Percentiles rank a stretch among this genome's conserved stretches.
Conservation (phyloP, 2,888 invertebrate genomes). For the Orthonychiurus folsomi region DNA sequence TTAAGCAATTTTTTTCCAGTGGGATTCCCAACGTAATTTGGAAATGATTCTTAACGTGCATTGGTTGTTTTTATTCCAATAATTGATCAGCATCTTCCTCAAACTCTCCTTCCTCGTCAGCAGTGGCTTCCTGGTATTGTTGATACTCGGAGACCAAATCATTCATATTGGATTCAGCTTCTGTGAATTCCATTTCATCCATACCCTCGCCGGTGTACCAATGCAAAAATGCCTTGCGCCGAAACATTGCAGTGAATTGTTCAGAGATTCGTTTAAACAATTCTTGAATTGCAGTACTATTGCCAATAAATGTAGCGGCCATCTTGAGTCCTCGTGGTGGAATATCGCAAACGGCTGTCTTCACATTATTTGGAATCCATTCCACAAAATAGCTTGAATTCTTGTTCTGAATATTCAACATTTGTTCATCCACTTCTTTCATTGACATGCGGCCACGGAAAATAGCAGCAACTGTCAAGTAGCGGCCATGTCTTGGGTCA, state of each 20-base stretch:
- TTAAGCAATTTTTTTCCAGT: too few species aligned
- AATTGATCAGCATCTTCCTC: too few species aligned
- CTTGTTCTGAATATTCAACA: slow-evolving; percentile 57
- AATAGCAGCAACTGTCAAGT: slow-evolving; percentile 74
- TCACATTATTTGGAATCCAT: slow-evolving; percentile 34
- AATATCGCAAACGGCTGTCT: slow-evolving; percentile 33
- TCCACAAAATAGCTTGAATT: slow-evolving; percentile 57
- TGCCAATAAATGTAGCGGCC: slow-evolving; percentile 56
- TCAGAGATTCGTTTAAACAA: slow-evolving; percentile 51
- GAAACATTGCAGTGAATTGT: slow-evolving; percentile 54
- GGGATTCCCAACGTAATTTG: too few species aligned
- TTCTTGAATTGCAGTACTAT: slow-evolving; percentile 52
- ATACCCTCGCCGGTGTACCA: too few species aligned
- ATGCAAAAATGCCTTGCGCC: slow-evolving; percentile 53
- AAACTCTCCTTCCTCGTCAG: too few species aligned
- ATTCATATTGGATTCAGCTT: slow-evolving; percentile 53
- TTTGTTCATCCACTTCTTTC: slow-evolving; percentile 76
- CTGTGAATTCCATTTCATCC: too few species aligned
- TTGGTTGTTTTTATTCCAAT: too few species aligned
- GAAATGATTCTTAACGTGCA: too few species aligned
- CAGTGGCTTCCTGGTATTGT: slow-evolving; percentile 44
- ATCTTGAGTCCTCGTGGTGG: slow-evolving; percentile 49
- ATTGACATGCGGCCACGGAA: slow-evolving; percentile 89
- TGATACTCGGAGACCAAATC: slow-evolving; percentile 49
- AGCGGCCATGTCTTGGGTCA: slow-evolving; percentile 78